Base-by-base conservation (phyloP, 2,888 invertebrate genomes). In the Pycnomerus fuliginosus region DNA sequence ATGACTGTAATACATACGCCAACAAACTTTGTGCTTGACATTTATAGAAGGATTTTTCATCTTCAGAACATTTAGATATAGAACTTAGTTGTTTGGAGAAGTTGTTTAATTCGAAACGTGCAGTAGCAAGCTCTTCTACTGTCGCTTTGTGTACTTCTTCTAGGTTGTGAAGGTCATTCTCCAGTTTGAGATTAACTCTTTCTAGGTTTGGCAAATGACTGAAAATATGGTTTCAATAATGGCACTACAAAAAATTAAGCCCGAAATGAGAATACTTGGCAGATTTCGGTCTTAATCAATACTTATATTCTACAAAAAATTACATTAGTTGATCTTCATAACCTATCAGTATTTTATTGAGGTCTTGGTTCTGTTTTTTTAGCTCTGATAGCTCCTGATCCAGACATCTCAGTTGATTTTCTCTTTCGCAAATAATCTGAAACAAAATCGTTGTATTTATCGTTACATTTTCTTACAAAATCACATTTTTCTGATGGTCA, bases 61-160 rank as follows among this genome's bases (percentile, higher is more conserved):
- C 13, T 23, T 41, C 34, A 14, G 3, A 10, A 13, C 13, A 20
- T 3, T 7, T 10, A 12, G 34, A 29, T 7, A 16, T n/a, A 5
- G 13, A 15, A 12, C 17, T 33, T 13, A 41, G 8, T 37, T 61
- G 55, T 11, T 34, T 33, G 33, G 44, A 44, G 12, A 57, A 16
- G 1, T 36, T 36, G n/a, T 53, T 45, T 3, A 49, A 16, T n/a
- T 29, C 35, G 22, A 29, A 38, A 22, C 37, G 23, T 1, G 25
- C 31, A 29, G 50, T 48, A 25, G 48, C 47, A n/a, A 54, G 29
- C 29, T 56, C 44, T 4, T 31, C 30, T 23, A 38, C 15, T n/a
- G 28, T 16, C 4, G 20, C 4, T 17, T 33, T 28, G 10, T 22
- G 12, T 5, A 34, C 34, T 8, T 22, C 7, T 13, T 28, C 10